Percentiles rank a stretch among this genome's conserved stretches.
Evolutionary conservation across 2,113 vertebrate genomes (phyloP).

Genomic region (Heteronetta atricapilla): DNA sequence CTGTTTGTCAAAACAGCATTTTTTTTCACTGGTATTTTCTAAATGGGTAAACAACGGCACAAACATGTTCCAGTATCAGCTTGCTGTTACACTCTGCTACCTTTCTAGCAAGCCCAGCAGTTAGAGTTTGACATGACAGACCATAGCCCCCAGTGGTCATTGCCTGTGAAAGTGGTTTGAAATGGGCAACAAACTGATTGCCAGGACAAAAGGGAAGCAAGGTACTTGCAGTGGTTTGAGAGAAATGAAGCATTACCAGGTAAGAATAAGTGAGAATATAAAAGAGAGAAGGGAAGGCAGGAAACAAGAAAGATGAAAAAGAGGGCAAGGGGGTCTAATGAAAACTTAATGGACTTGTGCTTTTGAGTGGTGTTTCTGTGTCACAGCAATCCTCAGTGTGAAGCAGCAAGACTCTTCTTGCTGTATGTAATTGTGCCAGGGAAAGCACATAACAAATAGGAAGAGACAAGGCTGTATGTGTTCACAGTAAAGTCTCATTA

Average conservation of each 20-base stretch:
- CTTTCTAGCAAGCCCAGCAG: neutral
- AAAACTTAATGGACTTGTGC: conserved; percentile 57
- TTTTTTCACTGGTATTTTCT: neutral
- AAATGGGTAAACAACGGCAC: neutral
- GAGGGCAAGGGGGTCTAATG: conserved; percentile 56
- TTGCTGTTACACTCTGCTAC: neutral
- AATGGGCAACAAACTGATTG: conserved; percentile 14
- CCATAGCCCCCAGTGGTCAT: neutral
- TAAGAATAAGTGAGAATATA: conserved; percentile 41
- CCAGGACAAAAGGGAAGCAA: neutral
- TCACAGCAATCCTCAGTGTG: conserved; percentile 25
- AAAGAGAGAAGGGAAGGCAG: neutral
- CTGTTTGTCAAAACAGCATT: neutral
- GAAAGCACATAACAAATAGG: neutral
- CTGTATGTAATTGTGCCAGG: neutral
- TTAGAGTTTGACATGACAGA: neutral
- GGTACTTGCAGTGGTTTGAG: neutral
- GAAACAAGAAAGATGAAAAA: conserved; percentile 63
- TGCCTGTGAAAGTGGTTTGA: neutral
- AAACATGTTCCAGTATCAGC: neutral
- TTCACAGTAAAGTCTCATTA: neutral
- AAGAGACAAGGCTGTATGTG: neutral
- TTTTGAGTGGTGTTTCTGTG: conserved; percentile 13
- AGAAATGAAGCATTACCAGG: conserved; percentile 13
- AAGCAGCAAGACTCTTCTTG: conserved; percentile 8